Evolutionary conservation across 2,888 invertebrate genomes (phyloP).

Genomic region (Agrypnus murinus): DNA sequence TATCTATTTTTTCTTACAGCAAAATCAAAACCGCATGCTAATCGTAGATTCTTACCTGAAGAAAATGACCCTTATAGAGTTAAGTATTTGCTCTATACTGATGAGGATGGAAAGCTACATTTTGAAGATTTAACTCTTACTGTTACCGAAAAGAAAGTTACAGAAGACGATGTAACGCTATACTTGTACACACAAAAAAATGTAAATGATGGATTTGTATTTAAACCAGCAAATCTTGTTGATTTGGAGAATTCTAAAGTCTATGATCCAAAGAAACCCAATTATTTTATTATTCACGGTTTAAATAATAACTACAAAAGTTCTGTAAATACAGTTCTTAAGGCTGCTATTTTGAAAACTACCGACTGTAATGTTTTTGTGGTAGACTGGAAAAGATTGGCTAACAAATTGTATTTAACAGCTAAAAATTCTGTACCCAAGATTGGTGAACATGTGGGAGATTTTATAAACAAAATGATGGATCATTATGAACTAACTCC

Average conservation of each 20-base stretch:
- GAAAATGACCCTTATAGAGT: conserved; percentile 39
- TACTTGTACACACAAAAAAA: conserved; percentile 59
- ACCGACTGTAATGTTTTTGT: conserved; percentile 64
- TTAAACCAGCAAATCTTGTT: conserved; percentile 44
- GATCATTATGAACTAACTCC: conserved; percentile 53
- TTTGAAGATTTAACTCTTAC: conserved; percentile 46
- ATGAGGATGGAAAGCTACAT: conserved; percentile 46
- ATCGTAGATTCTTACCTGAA: no score
- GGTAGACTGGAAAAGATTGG: conserved; percentile 63
- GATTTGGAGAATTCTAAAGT: conserved; percentile 46
- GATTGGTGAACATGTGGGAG: conserved; percentile 59
- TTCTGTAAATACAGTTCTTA: conserved; percentile 56
- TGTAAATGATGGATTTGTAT: conserved; percentile 39
- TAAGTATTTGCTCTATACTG: conserved; percentile 38
- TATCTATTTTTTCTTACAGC: no score
- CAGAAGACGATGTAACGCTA: conserved; percentile 56
- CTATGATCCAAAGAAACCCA: conserved; percentile 57
- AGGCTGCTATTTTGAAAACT: conserved; percentile 54
- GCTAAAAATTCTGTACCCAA: conserved; percentile 55
- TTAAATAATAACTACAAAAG: conserved; percentile 62
- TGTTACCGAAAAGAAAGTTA: conserved; percentile 28
- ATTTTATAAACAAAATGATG: conserved; percentile 59
- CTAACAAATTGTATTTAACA: conserved; percentile 56
- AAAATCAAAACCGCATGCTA: neutral
- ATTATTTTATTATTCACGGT: conserved; percentile 65